phyloP scores from a whole-genome alignment of 2,113 vertebrate species.

The Aptenodytes patagonicus region DNA sequence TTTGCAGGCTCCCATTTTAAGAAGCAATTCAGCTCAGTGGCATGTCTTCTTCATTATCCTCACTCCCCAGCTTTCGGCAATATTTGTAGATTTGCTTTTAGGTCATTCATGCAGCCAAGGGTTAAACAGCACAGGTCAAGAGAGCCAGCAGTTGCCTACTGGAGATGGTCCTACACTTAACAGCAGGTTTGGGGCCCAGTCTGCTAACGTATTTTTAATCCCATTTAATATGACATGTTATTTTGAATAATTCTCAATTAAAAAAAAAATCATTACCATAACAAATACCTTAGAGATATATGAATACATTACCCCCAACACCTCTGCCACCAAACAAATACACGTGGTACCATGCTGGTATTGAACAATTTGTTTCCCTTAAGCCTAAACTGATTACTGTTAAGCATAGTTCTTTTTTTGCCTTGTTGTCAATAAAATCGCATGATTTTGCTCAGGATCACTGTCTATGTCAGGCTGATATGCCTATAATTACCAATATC shows the following conservation, averaged over 20 bases:
- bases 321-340: not conserved
- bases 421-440: not conserved
- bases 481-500: conserved; percentile 26
- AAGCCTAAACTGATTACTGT: not conserved
- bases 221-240: not conserved
- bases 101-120: not conserved
- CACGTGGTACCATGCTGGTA: not conserved
- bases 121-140: not conserved
- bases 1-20: not conserved
- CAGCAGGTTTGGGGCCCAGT: not conserved
- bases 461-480: not conserved
- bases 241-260: not conserved
- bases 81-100: not conserved
- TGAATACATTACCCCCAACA: not conserved
- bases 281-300: not conserved
- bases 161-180: not conserved
- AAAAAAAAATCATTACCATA: not conserved
- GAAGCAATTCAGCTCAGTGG: not conserved
- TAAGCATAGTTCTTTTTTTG: not conserved
- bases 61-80: not conserved
- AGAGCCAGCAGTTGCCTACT: not conserved
- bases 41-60: not conserved
- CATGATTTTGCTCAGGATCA: not conserved
- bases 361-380: not conserved
- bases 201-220: not conserved